A percentile compares a stretch with the other conserved stretches of the same genome.
Conservation (phyloP, 2,113 vertebrate species). For the Jacana jacana region DNA sequence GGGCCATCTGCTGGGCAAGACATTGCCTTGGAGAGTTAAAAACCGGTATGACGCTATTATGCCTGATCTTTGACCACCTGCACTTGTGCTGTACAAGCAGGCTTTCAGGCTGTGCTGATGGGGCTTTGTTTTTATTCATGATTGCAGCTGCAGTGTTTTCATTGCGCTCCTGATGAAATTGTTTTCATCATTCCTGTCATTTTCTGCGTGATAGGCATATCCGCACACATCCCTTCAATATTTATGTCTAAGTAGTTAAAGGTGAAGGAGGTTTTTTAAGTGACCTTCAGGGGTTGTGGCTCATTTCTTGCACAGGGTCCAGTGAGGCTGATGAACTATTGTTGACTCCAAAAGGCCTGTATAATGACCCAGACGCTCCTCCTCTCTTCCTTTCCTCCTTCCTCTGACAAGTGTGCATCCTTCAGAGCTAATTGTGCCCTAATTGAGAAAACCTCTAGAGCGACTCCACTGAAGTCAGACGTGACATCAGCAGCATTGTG, state of each 20-base stretch:
- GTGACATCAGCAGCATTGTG: neutral
- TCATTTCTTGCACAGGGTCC: neutral
- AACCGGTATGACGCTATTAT: neutral
- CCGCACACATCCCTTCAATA: neutral
- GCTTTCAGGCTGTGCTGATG: neutral
- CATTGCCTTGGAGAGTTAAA: neutral
- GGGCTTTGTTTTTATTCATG: constrained; percentile 1
- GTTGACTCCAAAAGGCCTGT: neutral
- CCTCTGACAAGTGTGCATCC: neutral
- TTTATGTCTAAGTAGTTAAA: neutral
- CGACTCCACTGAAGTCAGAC: neutral
- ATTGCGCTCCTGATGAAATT: neutral
- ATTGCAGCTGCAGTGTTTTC: neutral
- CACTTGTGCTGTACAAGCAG: neutral
- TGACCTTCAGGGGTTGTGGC: neutral
- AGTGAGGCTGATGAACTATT: neutral
- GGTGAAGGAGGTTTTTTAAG: neutral
- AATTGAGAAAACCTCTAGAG: neutral
- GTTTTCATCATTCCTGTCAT: neutral
- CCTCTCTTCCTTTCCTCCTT: neutral
- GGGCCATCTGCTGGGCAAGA: neutral
- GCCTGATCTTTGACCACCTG: neutral
- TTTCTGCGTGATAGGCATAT: neutral
- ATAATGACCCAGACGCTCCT: neutral
- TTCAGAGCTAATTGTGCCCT: neutral